Evolutionary conservation across 53 echinoderm and acorn worm species (phyloP), one percentile per base, ranked within the genome.

Genomic region (Holothuria scabra): DNA sequence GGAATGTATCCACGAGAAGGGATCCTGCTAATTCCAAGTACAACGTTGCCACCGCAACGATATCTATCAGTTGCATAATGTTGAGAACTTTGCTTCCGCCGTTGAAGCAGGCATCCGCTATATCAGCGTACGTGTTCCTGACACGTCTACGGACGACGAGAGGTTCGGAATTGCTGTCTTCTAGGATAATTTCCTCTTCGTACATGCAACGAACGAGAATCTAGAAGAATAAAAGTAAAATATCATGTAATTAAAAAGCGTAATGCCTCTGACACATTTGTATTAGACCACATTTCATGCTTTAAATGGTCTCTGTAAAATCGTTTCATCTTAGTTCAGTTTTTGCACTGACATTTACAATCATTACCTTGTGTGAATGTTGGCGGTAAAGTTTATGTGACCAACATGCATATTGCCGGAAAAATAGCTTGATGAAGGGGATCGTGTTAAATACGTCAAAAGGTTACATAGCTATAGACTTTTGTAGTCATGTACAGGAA

Each of bases 1-100:
- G 91, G 59, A 97, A 94, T 0, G 97, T 97, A 80, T 97, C 97
- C 37, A 92, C 94, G 22, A 97, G 85, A 2, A 97, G 90, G 46
- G 90, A 86, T 25, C 97, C 97, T 12, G 94, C 92, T 58, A 97
- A 48, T 81, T 97, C 94, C 32, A 97, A 79, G 65, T 97, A 97
- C 55, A 97, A 87, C 79, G 94, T 92, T 61, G 97, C 97, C 79
- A 97, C 94, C 8, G 94, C 90, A 67, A 90, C 86, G 63, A 97
- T 93, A 88, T 97, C 97, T 35, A 97, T 60, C 61, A 97, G 89
- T 79, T 92, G 92, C 89, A 97, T 84, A 66, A 92, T 81, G 66
- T 97, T 94, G 57, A 97, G 72, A 30, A 94, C 86, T 46, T 81
- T 78, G 81, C 92, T 90, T 46, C 97, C 97, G 16, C 79, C 79